phyloP scores from a whole-genome alignment of 1,140 invertebrate species.

The Habropoda laboriosa region DNA sequence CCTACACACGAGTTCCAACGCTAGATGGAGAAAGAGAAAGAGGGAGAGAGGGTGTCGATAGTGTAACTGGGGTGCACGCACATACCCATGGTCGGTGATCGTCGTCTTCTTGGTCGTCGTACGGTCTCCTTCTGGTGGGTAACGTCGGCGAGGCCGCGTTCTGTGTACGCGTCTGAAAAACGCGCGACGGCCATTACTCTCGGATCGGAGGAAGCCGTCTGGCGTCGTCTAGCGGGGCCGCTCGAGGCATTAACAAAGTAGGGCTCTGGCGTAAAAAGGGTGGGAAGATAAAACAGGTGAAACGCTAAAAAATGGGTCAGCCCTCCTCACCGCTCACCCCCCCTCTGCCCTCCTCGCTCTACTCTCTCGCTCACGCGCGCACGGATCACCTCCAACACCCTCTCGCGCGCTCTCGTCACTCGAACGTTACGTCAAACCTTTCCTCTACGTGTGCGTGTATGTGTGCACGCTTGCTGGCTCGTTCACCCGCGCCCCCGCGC shows the following conservation, averaged over 20 bases:
- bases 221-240: constrained; percentile 50
- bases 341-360: background rate
- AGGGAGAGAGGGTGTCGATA: too few species aligned
- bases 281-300: constrained; percentile 69
- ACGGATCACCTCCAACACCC: constrained; percentile 18
- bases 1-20: too few species aligned
- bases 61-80: too few species aligned
- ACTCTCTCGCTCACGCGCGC: constrained; percentile 12
- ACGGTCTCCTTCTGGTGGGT: background rate
- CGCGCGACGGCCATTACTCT: constrained; percentile 62
- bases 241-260: constrained; percentile 68
- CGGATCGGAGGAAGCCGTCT: constrained; percentile 63
- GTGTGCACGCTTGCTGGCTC: too few species aligned
- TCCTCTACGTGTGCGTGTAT: too few species aligned
- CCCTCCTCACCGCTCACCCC: constrained; percentile 11
- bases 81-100: too few species aligned
- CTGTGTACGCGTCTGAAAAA: constrained; percentile 43
- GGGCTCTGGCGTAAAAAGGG: constrained; percentile 66
- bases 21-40: too few species aligned
- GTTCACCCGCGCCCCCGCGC: constrained; percentile 34
- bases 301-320: constrained; percentile 70
- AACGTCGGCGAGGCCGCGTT: background rate
- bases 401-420: too few species aligned
- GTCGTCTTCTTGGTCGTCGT: too few species aligned
- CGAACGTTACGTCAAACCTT: too few species aligned